Conservation (phyloP, 1,140 invertebrate genomes). For the Drosophila littoralis region DNA sequence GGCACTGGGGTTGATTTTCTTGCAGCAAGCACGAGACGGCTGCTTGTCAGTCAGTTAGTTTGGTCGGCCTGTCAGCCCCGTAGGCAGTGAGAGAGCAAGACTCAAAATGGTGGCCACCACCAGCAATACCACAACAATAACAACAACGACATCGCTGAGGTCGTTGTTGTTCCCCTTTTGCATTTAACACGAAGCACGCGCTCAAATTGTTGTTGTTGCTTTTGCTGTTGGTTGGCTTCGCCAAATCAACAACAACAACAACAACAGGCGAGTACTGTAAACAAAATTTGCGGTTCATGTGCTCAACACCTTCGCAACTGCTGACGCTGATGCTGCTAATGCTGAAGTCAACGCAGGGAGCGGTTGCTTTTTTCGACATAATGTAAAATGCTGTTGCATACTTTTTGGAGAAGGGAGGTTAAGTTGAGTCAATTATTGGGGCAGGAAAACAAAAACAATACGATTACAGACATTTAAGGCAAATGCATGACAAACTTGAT, state of each 20-base stretch:
- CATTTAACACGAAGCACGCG: conserved; percentile 57
- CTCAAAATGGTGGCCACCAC: conserved; percentile 80
- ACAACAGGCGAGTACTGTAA: conserved; percentile 67
- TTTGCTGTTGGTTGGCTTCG: conserved; percentile 16
- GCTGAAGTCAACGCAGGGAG: conserved; percentile 20
- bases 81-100: conserved; percentile 64
- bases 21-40: conserved; percentile 44
- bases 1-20: conserved; percentile 53
- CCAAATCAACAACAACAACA: conserved; percentile 33
- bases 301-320: conserved; percentile 74
- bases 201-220: conserved; percentile 16
- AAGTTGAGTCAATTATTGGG: conserved; percentile 77
- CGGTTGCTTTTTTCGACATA: conserved; percentile 10
- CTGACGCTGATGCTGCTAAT: conserved; percentile 27
- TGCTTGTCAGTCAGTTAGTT: conserved; percentile 49
- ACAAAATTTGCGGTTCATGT: conserved; percentile 82
- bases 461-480: conserved; percentile 11
- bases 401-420: conserved; percentile 48
- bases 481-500: conserved; percentile 33
- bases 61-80: conserved; percentile 28
- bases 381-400: conserved; percentile 74
- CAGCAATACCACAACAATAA: conserved; percentile 51
- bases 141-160: conserved; percentile 55
- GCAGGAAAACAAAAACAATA: conserved; percentile 56
- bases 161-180: conserved; percentile 56